These are phyloP conservation scores for Magallana gigas DNA, from an alignment of 1,140 invertebrate genomes.

Conservation along the genomic window DNA sequence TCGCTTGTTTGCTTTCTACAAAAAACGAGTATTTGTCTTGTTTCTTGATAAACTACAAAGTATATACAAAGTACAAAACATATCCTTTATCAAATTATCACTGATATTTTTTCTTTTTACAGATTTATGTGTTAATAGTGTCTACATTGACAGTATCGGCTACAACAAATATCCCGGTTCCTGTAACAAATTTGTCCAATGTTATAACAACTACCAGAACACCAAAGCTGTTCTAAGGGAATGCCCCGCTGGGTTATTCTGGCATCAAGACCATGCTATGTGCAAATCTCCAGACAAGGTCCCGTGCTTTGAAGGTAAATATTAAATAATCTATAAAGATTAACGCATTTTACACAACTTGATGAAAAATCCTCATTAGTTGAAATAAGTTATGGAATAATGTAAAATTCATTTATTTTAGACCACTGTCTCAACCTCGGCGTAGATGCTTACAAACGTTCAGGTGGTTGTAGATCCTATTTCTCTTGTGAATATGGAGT, in stretches of 20 bases:
- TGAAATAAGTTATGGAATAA: no score
- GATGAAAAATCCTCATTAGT: no score
- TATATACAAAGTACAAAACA: no score
- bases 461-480: slow-evolving; percentile 40
- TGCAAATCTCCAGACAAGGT: slow-evolving; percentile 44
- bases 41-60: no score
- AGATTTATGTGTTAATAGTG: slow-evolving; percentile 42
- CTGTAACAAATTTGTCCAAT: slow-evolving; percentile 51
- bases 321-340: no score
- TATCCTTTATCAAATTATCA: background rate
- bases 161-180: slow-evolving; percentile 43
- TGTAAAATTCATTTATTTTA: background rate
- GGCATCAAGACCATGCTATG: slow-evolving; percentile 48
- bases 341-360: no score
- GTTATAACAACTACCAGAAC: background rate
- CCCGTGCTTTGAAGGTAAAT: slow-evolving; percentile 48
- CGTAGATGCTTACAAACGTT: slow-evolving; percentile 24
- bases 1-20: no score
- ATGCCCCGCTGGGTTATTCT: slow-evolving; percentile 46
- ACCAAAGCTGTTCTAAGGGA: slow-evolving; percentile 31
- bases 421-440: slow-evolving; percentile 46
- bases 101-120: background rate
- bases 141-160: slow-evolving; percentile 44
- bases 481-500: slow-evolving; percentile 43
- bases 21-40: no score